phyloP scores from a whole-genome alignment of 2,797 vertebrate species.

The Fistularia tabacaria region DNA sequence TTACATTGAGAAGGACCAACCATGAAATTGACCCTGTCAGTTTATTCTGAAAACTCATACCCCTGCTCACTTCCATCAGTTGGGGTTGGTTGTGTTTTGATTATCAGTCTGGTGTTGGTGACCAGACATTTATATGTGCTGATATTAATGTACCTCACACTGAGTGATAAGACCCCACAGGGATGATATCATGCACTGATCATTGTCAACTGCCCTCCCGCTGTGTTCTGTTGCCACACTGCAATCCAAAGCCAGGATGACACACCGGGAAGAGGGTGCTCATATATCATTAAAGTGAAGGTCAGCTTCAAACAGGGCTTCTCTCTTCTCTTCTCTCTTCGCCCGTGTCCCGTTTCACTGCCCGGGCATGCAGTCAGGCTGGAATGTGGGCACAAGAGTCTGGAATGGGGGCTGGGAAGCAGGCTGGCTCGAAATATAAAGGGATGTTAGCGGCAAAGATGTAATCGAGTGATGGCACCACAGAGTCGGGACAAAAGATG shows the following conservation, averaged over 20 bases:
- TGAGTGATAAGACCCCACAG: slow-evolving; percentile 35
- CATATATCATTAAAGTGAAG: slow-evolving; percentile 76
- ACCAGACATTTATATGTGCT: slow-evolving; percentile 4
- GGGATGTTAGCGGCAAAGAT: slow-evolving; percentile 48
- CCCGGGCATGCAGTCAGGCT: slow-evolving; percentile 61
- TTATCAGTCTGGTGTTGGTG: neutral
- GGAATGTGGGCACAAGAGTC: slow-evolving; percentile 69
- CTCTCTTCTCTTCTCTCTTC: slow-evolving; percentile 66
- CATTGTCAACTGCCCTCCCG: slow-evolving; percentile 63
- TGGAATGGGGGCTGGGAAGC: slow-evolving; percentile 40
- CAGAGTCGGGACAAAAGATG: slow-evolving; percentile 43
- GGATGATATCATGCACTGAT: slow-evolving; percentile 66
- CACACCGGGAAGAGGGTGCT: slow-evolving; percentile 44
- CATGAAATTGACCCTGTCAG: too few relatives aligned
- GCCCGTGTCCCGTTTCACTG: slow-evolving; percentile 73
- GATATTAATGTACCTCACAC: slow-evolving; percentile 24
- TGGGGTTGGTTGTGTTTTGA: too few relatives aligned
- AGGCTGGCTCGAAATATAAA: slow-evolving; percentile 43
- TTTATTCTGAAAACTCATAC: too few relatives aligned
- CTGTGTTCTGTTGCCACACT: slow-evolving; percentile 31
- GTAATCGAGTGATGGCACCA: slow-evolving; percentile 57
- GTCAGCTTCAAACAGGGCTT: slow-evolving; percentile 74
- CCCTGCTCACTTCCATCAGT: too few relatives aligned
- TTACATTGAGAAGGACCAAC: too few relatives aligned
- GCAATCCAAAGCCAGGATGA: slow-evolving; percentile 56